Base-by-base conservation (phyloP, 2,797 vertebrate genomes). In the Chromis chromis region DNA sequence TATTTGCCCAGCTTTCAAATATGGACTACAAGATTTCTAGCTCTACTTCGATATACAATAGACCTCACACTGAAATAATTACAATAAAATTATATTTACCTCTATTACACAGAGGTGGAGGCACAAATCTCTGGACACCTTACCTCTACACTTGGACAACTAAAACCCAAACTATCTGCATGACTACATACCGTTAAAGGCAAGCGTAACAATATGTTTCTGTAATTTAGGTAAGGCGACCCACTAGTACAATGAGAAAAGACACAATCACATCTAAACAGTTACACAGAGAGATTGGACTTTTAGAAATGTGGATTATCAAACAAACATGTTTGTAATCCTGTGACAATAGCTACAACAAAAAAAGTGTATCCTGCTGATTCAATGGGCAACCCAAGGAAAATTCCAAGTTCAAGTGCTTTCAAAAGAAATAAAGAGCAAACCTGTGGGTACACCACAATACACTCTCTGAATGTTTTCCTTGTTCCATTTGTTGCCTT, bases 401-500 rank as follows among this genome's bases (percentile, higher is more conserved):
- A 89, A 88, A 91, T 90, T 88, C 86, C 89, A 91, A 88, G 89
- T 91, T 91, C 79, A 91, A 91, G 89, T 76, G 85, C 82, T 87
- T 89, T 88, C 52, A 82, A 86, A 73, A 76, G 83, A 86, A 83
- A 87, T 83, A 86, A 88, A 91, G 86, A 85, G 89, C 84, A 78
- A 90, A 86, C 50, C 84, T 81, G 84, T 71, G 78, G 85, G 73
- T 39, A 46, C 74, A 79, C 75, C 86, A 89, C 86, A 88, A 88
- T 84, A 65, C 46, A 1, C 73, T 22, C 77, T 21, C 75, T 85
- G 83, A 91, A 89, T 85, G 84, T 90, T 91, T 82, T 33, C 84
- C 88, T 83, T 88, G 70, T 89, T 76, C 78, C 82, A 75, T 88
- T 90, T 89, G 88, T 89, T 90, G 80, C 81, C 77, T 78, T 90